Evolutionary conservation across 1,140 invertebrate species (phyloP), one percentile per base, ranked within the genome.

Genomic region (Danaus melanippus): DNA sequence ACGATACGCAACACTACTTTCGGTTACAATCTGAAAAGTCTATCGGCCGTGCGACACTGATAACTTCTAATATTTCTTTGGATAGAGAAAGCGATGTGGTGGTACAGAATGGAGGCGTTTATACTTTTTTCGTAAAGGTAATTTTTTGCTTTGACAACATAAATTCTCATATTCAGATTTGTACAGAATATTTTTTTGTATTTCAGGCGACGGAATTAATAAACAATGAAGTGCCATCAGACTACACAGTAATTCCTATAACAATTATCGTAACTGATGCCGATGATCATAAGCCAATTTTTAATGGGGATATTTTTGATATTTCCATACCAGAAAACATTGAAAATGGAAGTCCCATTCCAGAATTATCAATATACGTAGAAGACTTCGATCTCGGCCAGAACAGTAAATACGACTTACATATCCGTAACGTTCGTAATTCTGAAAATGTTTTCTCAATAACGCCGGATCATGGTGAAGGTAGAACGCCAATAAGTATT

Each of bases 191-290:
- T 43, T 8, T 43, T 43, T 44, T 11, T 46, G 12, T 58, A 12
- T 74, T 77, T 69, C 64, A 91, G 84, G 93, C 93, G 0, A 93
- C 92, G 4, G 93, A 95, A 79, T 64, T 94, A 7, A 92, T 93
- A 42, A 91, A 93, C 64, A 90, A 92, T 12, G 90, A 92, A 68
- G 88, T 91, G 21, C 91, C 91, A 5, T 91, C 90, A 0, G 93
- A 94, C 61, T 89, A 89, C 2, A 89, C 91, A 0, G 87, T 89
- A 0, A 92, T 93, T 0, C 88, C 91, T 9, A 86, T 96, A 0
- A 93, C 93, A 0, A 91, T 97, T 21, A 92, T 96, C 1, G 91
- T 97, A 7, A 93, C 92, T 0, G 95, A 97, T 72, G 91, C 93
- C 0, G 95, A 97, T 68, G 95, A 97, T 74, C 92, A 96, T 59